These are phyloP conservation scores for Heliangelus exortis DNA, from an alignment of 2,797 vertebrate species.

Conservation along the genomic window DNA sequence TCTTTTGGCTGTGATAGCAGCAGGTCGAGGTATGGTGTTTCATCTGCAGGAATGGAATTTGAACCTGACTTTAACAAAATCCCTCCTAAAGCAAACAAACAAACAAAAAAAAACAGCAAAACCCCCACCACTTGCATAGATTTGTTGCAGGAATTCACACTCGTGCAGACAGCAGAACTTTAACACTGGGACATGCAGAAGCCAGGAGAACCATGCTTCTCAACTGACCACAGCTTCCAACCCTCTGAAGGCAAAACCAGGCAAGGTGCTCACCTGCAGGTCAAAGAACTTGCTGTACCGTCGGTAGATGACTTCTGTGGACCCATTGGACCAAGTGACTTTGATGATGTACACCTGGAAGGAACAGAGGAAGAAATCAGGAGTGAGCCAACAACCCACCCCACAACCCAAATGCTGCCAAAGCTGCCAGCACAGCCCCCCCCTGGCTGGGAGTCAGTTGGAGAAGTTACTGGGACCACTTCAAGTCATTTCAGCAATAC, in stretches of 20 bases:
- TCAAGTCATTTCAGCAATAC: not conserved
- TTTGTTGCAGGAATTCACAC: not conserved
- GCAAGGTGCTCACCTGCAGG: slow-evolving; percentile 86
- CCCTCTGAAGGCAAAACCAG: not conserved
- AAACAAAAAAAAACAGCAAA: not conserved
- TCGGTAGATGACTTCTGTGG: slow-evolving; percentile 92
- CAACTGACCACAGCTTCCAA: not conserved
- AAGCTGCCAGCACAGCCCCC: not conserved
- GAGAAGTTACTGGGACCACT: not conserved
- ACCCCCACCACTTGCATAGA: not conserved
- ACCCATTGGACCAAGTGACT: slow-evolving; percentile 95
- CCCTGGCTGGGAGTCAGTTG: fast-evolving
- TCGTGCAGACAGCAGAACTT: not conserved
- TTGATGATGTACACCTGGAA: slow-evolving; percentile 97
- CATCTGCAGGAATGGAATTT: not conserved
- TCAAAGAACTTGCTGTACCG: slow-evolving; percentile 99
- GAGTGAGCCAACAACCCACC: not conserved
- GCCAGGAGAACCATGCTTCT: not conserved
- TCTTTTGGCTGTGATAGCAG: not conserved
- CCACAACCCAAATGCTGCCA: not conserved
- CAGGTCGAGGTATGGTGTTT: not conserved
- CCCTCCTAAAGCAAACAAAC: not conserved
- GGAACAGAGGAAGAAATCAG: not conserved
- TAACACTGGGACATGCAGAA: not conserved
- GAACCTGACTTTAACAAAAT: not conserved